Base-by-base conservation (phyloP, 1,140 invertebrate genomes). In the Calliphora vicina region DNA sequence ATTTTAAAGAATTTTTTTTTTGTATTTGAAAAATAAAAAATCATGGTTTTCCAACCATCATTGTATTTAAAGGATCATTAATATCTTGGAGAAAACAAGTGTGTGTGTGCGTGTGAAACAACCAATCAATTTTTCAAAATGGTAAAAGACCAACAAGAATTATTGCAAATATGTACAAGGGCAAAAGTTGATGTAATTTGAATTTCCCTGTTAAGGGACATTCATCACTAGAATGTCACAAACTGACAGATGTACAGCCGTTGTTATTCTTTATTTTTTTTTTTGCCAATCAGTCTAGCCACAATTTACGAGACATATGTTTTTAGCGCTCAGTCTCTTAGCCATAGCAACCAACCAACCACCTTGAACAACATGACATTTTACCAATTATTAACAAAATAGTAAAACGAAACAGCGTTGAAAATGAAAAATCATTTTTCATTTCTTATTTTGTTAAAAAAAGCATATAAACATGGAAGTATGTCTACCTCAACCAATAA, bases 251-350 rank as follows among this genome's bases (percentile, higher is more conserved):
- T 78, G 74, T 45, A 78, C 74, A 23, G 20, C 74, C 2, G n/a
- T 45, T 78, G 23, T 27, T 43, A 9, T 45, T 78, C 43, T 43
- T 43, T 43, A 43, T 0, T 25, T 78, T 42, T 42, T 35, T 17
- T 23, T 29, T 26, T 35, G 26, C 35, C 74, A 78, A 78, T 78
- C 74, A 45, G 74, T 78, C 74, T 78, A 23, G 74, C 74, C 74
- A 78, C 74, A 78, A 78, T 78, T 23, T 78, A 78, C 42, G 29
- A 78, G 74, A 78, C 74, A 78, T 78, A n/a, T 78, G 74, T 78
- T 78, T 78, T 25, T 23, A 72, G 67, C 67, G 42, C 74, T 43
- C 35, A n/a, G n/a, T 29, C 26, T 74, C 8, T 43, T 20, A 29
- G 15, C n/a, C 4, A 43, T 20, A 43, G 4, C n/a, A 78, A 23